Evolutionary conservation across 64 coral and sea anemone species (phyloP), one percentile per base, ranked within the genome.

Genomic region (Hydrozoanthus tunicans): DNA sequence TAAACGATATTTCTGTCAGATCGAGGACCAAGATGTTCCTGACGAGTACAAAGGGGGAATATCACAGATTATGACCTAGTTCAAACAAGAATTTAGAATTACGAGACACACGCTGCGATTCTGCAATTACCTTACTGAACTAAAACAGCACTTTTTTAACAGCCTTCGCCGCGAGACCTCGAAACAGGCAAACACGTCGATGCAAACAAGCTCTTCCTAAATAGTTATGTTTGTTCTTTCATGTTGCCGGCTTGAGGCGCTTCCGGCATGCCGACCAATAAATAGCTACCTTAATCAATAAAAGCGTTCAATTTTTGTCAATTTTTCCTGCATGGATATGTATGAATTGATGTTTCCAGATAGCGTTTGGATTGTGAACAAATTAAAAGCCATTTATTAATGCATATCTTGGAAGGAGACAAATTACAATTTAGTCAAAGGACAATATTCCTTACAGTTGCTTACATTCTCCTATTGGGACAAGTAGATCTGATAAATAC

Each of bases 131-230:
- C 53, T 58, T 88, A 55, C 43, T 32, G 9, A 88, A 43, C 32
- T 43, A 43, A 88, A 88, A 88, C 20, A 15, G 24, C 11, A 60
- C 5, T 43, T 74, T 51, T 88, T 75, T 27, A 43, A 88, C 67
- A 55, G 58, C 60, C 23, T 74, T 88, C 84, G 15, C 68, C 20
- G 56, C 14, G 51, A 32, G 69, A 58, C 8, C 67, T 88, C 84
- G 60, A 88, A 88, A 73, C 20, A 88, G 74, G 70, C 69, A 88
- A 88, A 88, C 55, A 88, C 73, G 74, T 59, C 23, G 83, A 88
- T 88, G 25, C 66, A 88, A 88, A 74, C 56, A 25, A 60, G 53
- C 13, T 73, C 53, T 15, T 43, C 84, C 70, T 88, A 88, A 88
- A 88, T 88, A 88, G 69, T 69, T 20, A 26, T 75, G 26, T 73